A percentile compares a stretch with the other conserved stretches of the same genome.
Conservation (phyloP, 1,140 invertebrate species). For the Macrobrachium rosenbergii region DNA sequence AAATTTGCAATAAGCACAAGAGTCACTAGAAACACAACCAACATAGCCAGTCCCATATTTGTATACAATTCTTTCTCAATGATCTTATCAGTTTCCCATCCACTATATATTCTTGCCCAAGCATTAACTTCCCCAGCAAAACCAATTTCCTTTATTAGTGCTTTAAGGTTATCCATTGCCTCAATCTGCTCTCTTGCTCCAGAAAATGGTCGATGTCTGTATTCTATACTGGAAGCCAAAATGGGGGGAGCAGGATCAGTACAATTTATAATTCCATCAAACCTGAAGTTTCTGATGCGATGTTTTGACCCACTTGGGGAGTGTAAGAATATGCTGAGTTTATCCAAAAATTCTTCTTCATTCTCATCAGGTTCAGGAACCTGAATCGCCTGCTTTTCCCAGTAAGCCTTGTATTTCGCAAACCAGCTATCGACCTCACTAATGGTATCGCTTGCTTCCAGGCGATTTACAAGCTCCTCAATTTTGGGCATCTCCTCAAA, state of each 20-base stretch:
- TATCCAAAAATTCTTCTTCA: conserved; percentile 47
- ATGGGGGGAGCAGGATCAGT: conserved; percentile 69
- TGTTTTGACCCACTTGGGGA: conserved; percentile 79
- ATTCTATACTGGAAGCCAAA: conserved; percentile 52
- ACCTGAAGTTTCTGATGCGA: conserved; percentile 77
- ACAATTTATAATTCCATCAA: conserved; percentile 76
- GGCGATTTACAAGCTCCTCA: conserved; percentile 51
- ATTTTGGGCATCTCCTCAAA: conserved; percentile 76
- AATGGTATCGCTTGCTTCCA: conserved; percentile 42
- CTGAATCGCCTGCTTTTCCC: conserved; percentile 35
- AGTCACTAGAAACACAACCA: conserved; percentile 86
- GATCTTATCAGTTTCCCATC: conserved; percentile 83
- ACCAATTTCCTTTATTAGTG: conserved; percentile 73
- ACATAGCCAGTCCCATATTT: conserved; percentile 83
- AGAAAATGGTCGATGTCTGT: conserved; percentile 65
- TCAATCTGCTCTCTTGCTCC: conserved; percentile 79
- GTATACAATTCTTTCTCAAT: conserved; percentile 82
- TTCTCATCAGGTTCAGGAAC: conserved; percentile 17
- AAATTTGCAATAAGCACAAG: conserved; percentile 84
- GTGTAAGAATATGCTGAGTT: conserved; percentile 75
- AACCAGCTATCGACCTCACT: conserved; percentile 70
- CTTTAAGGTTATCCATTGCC: conserved; percentile 78
- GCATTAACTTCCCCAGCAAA: conserved; percentile 76
- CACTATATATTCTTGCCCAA: conserved; percentile 79
- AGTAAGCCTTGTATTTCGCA: conserved; percentile 69